Percentiles rank a stretch among this genome's conserved stretches.
Conservation (phyloP, 2,888 invertebrate genomes). For the Hydrotaea cyrtoneurina region DNA sequence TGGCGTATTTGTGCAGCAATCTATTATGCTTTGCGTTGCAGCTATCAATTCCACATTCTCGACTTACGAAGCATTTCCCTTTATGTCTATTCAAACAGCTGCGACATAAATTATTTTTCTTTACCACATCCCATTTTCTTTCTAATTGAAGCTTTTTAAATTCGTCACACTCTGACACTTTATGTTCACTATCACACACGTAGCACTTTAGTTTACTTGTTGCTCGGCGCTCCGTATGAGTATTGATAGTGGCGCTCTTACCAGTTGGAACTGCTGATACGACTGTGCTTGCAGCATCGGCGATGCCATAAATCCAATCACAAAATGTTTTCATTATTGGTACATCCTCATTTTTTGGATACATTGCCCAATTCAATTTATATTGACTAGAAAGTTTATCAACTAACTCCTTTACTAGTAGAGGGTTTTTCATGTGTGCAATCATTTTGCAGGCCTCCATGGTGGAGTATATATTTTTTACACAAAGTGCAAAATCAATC, state of each 20-base stretch:
- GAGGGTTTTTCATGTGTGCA: conserved; percentile 51
- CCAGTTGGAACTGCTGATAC: conserved; percentile 28
- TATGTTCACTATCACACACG: conserved; percentile 37
- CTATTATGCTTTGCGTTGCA: conserved; percentile 55
- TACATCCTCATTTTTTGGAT: conserved; percentile 37
- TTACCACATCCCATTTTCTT: conserved; percentile 53
- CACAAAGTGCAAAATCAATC: conserved; percentile 46
- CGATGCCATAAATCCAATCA: conserved; percentile 61
- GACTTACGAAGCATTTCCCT: conserved; percentile 35
- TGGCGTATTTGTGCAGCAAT: conserved; percentile 36
- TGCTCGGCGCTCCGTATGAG: not conserved
- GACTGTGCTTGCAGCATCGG: conserved; percentile 62
- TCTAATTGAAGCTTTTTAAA: conserved; percentile 42
- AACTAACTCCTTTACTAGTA: conserved; percentile 53
- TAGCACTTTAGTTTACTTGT: conserved; percentile 9
- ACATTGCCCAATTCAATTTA: conserved; percentile 57
- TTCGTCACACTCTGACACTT: conserved; percentile 30
- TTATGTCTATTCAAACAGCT: conserved; percentile 51
- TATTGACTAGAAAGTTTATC: no score
- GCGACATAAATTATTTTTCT: conserved; percentile 38
- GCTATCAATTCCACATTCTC: conserved; percentile 40
- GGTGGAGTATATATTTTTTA: conserved; percentile 49
- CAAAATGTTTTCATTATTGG: conserved; percentile 57
- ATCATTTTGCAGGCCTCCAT: conserved; percentile 55
- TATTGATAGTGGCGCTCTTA: conserved; percentile 37